A percentile compares a stretch with the other conserved stretches of the same genome.
Conservation (phyloP, 2,888 invertebrate species). For the Omphaloscelis lunosa region DNA sequence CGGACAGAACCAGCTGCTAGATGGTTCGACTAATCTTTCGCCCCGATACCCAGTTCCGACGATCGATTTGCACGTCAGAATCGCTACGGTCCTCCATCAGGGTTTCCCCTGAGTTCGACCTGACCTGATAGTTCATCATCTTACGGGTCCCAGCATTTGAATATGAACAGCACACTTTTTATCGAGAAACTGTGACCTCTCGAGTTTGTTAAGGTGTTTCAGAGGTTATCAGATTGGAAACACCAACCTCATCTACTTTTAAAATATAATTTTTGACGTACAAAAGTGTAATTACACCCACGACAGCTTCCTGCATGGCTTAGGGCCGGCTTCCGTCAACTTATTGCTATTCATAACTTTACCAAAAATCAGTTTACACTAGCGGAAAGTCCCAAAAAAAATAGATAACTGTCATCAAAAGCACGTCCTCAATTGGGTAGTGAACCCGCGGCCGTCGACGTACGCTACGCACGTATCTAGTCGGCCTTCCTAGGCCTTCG, state of each 20-base stretch:
- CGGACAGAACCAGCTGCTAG: conserved; percentile 94
- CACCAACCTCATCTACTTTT: not conserved
- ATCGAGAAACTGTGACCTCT: not conserved
- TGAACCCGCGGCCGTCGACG: conserved; percentile 42
- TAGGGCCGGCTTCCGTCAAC: not conserved
- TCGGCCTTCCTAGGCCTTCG: conserved; percentile 94
- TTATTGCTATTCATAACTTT: not conserved
- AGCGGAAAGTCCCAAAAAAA: not conserved
- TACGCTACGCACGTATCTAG: conserved; percentile 73
- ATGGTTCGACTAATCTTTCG: conserved; percentile 94
- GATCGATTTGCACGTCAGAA: conserved; percentile 95
- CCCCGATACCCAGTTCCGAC: conserved; percentile 94
- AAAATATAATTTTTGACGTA: not conserved
- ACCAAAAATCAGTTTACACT: not conserved
- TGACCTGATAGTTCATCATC: conserved; percentile 94
- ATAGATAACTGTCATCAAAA: not conserved
- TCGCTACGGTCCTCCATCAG: conserved; percentile 93
- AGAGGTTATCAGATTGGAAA: not conserved
- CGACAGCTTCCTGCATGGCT: not conserved
- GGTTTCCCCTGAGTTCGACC: conserved; percentile 93
- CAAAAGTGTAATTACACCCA: not conserved
- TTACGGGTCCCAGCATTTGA: conserved; percentile 91
- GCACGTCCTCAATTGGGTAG: not conserved
- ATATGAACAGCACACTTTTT: not conserved
- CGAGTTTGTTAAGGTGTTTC: not conserved